Evolutionary conservation across 2,888 invertebrate species (phyloP).

Genomic region (Eupithecia exiguata): DNA sequence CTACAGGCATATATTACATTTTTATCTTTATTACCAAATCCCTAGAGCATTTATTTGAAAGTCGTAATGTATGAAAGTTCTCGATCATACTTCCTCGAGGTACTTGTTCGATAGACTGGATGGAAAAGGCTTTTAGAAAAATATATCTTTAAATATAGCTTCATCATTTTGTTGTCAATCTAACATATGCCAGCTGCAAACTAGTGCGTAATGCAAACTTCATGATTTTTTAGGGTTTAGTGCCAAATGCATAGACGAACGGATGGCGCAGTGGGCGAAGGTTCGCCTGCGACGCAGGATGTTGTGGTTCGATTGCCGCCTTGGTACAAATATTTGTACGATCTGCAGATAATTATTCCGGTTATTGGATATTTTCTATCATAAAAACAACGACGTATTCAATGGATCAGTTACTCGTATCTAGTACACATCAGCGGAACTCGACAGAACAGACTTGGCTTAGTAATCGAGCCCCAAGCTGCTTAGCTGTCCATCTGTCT

Average conservation of each 20-base stretch:
- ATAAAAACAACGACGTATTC: no score
- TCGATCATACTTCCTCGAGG: slow-evolving; percentile 14
- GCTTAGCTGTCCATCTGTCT: no score
- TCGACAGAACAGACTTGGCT: no score
- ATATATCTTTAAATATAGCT: not conserved
- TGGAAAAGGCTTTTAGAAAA: slow-evolving; percentile 9
- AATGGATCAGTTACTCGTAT: no score
- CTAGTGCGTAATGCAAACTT: no score
- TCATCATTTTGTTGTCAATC: not conserved
- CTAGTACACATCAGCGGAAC: no score
- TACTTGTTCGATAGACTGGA: slow-evolving; percentile 13
- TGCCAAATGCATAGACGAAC: not conserved
- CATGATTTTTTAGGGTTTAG: no score
- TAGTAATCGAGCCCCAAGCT: no score
- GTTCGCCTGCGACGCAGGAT: not conserved
- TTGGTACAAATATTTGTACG: not conserved
- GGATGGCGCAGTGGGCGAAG: not conserved
- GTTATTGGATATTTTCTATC: not conserved
- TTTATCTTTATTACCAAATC: slow-evolving; percentile 22
- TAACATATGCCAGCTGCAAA: not conserved
- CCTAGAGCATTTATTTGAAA: slow-evolving; percentile 21
- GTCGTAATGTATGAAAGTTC: slow-evolving; percentile 19
- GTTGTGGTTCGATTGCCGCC: not conserved
- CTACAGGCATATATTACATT: slow-evolving; percentile 21
- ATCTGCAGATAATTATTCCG: not conserved